phyloP scores from a whole-genome alignment of 2,888 invertebrate genomes.

The Drosophila mercatorum region DNA sequence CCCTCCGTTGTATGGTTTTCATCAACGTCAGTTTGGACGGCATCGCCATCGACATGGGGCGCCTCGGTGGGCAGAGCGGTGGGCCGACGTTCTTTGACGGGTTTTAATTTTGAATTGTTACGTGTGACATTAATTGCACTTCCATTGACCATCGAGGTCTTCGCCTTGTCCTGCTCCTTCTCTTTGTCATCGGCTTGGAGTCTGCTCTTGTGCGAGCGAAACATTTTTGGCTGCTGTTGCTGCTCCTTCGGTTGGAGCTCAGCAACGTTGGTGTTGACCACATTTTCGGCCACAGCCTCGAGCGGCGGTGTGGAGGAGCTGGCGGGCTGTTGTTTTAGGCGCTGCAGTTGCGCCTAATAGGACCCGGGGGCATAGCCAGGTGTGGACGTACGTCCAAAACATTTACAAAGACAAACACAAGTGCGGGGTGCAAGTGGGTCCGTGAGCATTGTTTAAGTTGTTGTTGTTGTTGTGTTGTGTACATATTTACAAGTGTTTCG shows the following conservation, averaged over 20 bases:
- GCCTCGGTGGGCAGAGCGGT: conserved; percentile 79
- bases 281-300: conserved; percentile 57
- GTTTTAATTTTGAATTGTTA: conserved; percentile 74
- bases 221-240: conserved; percentile 49
- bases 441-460: conserved; percentile 34
- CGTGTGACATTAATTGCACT: conserved; percentile 67
- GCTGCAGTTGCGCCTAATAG: conserved; percentile 65
- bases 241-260: neutral
- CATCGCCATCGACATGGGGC: conserved; percentile 56
- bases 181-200: conserved; percentile 46
- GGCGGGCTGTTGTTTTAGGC: conserved; percentile 54
- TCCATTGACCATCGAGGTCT: conserved; percentile 44
- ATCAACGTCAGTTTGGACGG: neutral
- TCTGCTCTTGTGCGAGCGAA: conserved; percentile 53
- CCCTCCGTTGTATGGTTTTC: conserved; percentile 3
- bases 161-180: conserved; percentile 14
- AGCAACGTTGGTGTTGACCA: conserved; percentile 31
- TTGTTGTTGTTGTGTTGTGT: conserved; percentile 43
- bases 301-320: conserved; percentile 40
- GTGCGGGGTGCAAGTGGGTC: conserved; percentile 63
- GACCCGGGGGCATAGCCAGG: conserved; percentile 21
- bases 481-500: conserved; percentile 46
- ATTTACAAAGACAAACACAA: conserved; percentile 74
- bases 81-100: conserved; percentile 80
- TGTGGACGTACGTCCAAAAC: conserved; percentile 45